Base-by-base conservation (phyloP, 2,113 vertebrate genomes). In the Corythaixoides concolor region DNA sequence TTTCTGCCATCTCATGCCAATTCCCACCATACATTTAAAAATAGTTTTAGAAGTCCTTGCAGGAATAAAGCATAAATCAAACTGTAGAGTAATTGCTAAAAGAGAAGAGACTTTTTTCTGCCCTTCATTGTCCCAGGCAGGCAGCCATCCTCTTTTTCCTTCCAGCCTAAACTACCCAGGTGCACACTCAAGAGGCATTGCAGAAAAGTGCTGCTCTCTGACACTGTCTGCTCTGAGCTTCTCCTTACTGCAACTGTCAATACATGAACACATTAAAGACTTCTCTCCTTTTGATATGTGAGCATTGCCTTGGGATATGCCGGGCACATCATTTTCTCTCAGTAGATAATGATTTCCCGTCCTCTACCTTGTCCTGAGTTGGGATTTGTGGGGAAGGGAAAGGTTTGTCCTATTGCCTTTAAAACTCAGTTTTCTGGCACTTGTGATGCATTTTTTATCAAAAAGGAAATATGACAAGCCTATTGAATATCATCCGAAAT, bases 311-410 rank as follows among this genome's bases (percentile, higher is more conserved):
- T 93, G 89, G 81, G 85, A 52, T 90, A 69, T 67, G 47, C 52
- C 56, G 26, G 70, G 55, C 22, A 12, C 79, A 72, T 75, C 7
- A 30, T 89, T 78, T 96, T 89, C 75, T 87, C 60, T 95, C 27
- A 23, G 80, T n/a, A 82, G 56, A 39, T 92, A 93, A 93, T 67
- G 63, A 84, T 87, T 93, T 91, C n/a, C 41, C 52, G 24, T 93
- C 60, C 69, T 92, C 22, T 77, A 7, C 52, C 58, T 90, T 81
- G 62, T 80, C 75, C 77, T 62, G 37, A 64, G 28, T 27, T 79
- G 78, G 75, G 77, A 85, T 93, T 85, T 67, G 37, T 75, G 66
- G 45, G 32, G 63, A 90, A 89, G 15, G 15, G 39, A 77, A 91
- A 95, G 35, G 8, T 3, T 60, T 93, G 53, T 70, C 20, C 28